Evolutionary conservation across 2,888 invertebrate species (phyloP).

Genomic region (Cheilosia impressa): DNA sequence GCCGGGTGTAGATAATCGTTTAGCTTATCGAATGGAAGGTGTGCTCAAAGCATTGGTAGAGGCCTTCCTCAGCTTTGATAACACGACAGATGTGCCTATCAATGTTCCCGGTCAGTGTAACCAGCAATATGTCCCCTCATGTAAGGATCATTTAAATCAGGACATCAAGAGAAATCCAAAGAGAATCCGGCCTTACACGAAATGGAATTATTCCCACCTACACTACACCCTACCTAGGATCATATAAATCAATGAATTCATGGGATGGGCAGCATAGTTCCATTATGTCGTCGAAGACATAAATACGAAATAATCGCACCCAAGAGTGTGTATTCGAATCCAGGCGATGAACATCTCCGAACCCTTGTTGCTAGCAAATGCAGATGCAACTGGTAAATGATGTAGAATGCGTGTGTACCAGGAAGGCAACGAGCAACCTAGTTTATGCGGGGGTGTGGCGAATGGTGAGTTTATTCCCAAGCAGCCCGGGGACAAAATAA

Average conservation of each 20-base stretch:
- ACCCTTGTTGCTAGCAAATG: slow-evolving; percentile 26
- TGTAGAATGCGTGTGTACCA: slow-evolving; percentile 10
- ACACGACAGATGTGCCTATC: too few relatives aligned
- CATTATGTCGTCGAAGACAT: slow-evolving; percentile 17
- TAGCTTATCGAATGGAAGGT: too few relatives aligned
- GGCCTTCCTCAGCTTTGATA: too few relatives aligned
- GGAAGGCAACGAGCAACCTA: slow-evolving; percentile 3
- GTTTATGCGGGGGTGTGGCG: slow-evolving; percentile 4
- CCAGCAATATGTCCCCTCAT: too few relatives aligned
- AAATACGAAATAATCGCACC: slow-evolving; percentile 37
- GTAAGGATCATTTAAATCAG: too few relatives aligned
- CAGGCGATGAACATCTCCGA: slow-evolving; percentile 9
- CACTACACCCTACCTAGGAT: not conserved
- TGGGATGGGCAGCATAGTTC: slow-evolving; percentile 17
- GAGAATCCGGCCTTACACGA: not conserved
- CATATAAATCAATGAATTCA: slow-evolving; percentile 24
- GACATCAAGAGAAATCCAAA: too few relatives aligned
- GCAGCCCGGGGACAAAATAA: not conserved
- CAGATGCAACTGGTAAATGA: slow-evolving; percentile 54
- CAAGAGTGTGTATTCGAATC: slow-evolving; percentile 14
- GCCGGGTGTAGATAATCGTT: too few relatives aligned
- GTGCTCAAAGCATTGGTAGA: too few relatives aligned
- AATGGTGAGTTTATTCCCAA: slow-evolving; percentile 14
- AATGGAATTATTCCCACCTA: not conserved
- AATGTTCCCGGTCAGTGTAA: too few relatives aligned